Conservation (phyloP, 2,797 vertebrate species). For the Notolepis coatsorum region DNA sequence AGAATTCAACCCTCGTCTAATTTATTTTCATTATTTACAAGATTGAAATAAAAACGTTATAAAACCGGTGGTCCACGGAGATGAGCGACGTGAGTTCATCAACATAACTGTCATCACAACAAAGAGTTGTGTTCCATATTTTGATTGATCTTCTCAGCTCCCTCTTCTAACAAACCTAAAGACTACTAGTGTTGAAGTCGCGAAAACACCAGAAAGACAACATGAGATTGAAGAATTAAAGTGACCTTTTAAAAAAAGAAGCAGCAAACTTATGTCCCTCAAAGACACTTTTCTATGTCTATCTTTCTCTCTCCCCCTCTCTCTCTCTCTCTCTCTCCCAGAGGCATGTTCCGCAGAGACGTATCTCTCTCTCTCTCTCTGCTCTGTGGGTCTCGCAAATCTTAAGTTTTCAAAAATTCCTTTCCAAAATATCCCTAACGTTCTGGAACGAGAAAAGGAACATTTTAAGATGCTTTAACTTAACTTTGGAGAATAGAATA, state of each 20-base stretch:
- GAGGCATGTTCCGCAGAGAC: constrained; percentile 67
- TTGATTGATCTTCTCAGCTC: constrained; percentile 26
- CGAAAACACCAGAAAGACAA: constrained; percentile 57
- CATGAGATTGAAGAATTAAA: constrained; percentile 81
- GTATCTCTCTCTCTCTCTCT: constrained; percentile 58
- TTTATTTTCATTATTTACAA: constrained; percentile 78
- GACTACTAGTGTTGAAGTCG: constrained; percentile 57
- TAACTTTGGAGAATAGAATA: constrained; percentile 63
- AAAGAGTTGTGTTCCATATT: constrained; percentile 43
- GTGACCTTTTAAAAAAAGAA: constrained; percentile 83
- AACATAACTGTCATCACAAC: constrained; percentile 33
- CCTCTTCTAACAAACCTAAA: constrained; percentile 51
- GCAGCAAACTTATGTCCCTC: constrained; percentile 83
- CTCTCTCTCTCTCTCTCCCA: constrained; percentile 37
- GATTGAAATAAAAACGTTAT: constrained; percentile 61
- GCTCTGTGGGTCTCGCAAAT: constrained; percentile 62
- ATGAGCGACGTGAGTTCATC: constrained; percentile 51
- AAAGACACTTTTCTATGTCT: constrained; percentile 74
- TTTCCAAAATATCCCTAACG: constrained; percentile 55
- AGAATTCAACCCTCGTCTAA: constrained; percentile 73
- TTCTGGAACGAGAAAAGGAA: constrained; percentile 59
- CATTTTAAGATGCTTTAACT: constrained; percentile 60
- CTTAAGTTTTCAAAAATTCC: constrained; percentile 52
- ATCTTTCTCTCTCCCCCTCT: constrained; percentile 39
- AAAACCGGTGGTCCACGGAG: constrained; percentile 52